Conservation (phyloP, 2,888 invertebrate genomes). For the Meteorus colon region DNA sequence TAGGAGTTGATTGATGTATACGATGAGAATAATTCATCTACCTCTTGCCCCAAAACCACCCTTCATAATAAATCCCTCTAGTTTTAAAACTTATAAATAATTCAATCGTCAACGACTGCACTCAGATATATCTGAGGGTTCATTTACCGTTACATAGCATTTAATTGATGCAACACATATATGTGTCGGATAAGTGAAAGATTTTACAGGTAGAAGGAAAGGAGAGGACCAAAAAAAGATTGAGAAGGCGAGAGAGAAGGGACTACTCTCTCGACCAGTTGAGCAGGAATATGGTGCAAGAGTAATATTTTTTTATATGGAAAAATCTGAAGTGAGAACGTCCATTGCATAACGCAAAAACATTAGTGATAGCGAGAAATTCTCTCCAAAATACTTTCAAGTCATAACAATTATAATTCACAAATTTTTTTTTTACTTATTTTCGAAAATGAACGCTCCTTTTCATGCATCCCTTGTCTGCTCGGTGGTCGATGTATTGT, state of each 20-base stretch:
- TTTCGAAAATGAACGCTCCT: no score
- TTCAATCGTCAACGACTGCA: constrained; percentile 69
- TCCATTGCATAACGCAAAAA: constrained; percentile 25
- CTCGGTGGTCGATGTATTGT: constrained; percentile 50
- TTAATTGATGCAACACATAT: constrained; percentile 26
- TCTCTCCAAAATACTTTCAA: background rate
- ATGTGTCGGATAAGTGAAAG: constrained; percentile 9
- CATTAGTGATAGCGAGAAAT: constrained; percentile 30
- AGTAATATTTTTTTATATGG: constrained; percentile 12
- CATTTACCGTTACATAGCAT: background rate
- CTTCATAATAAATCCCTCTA: constrained; percentile 60
- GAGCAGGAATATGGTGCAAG: background rate
- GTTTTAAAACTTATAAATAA: constrained; percentile 63
- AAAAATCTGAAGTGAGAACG: background rate
- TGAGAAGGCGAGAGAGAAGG: background rate
- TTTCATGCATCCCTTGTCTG: no score
- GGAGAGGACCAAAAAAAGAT: background rate
- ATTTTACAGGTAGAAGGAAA: constrained; percentile 24
- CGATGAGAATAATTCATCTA: constrained; percentile 23
- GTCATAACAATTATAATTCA: background rate
- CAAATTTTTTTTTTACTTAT: no score
- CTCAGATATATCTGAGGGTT: constrained; percentile 17
- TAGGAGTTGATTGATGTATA: background rate
- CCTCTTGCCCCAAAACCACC: constrained; percentile 28
- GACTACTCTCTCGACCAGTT: background rate